Base-by-base conservation (phyloP, 2,113 vertebrate species). In the Tachysurus vachellii region DNA sequence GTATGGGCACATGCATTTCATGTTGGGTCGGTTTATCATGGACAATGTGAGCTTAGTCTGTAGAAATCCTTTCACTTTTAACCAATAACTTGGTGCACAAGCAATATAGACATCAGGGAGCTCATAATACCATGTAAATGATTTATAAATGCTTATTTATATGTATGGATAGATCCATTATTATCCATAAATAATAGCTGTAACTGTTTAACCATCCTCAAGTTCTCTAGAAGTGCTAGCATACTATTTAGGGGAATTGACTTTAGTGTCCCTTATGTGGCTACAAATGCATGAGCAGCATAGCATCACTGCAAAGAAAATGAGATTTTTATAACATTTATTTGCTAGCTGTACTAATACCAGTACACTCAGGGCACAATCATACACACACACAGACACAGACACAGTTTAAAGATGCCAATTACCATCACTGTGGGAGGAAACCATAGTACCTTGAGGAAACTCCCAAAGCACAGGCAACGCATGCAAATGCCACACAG, bases 1-100 rank as follows among this genome's bases (percentile, higher is more conserved):
- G 59, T 82, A 77, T 12, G 73, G 68, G 88, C 77, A 85, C 23
- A 85, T 62, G 26, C 47, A 64, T 57, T 80, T 53, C n/a, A 44
- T 59, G 75, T 28, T 62, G 59, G 57, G 53, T 28, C n/a, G 54
- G 26, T 79, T 82, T 76, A 61, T 44, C 31, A 44, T 6, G 1
- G 28, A 42, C 17, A 31, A 57, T 81, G 1, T 61, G 8, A 42
- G 17, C 31, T 26, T 36, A 81, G 56, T 26, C 19, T 61, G 21
- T 59, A 44, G 10, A 5, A 81, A 13, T 10, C 10, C 14, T 7
- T 61, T 61, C 14, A 28, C 5, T 17, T 80, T 42, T 42, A 61
- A 42, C 56, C 6, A 0, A 61, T 42, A 81, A 61, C 31, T 11
- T 44, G 12, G 4, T 61, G 56, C 31, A 26, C 28, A 59, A 80